Percentiles rank a stretch among this genome's conserved stretches.
These are phyloP conservation scores for Ametastegia equiseti DNA, from an alignment of 2,888 invertebrate species.

Conservation along the genomic window DNA sequence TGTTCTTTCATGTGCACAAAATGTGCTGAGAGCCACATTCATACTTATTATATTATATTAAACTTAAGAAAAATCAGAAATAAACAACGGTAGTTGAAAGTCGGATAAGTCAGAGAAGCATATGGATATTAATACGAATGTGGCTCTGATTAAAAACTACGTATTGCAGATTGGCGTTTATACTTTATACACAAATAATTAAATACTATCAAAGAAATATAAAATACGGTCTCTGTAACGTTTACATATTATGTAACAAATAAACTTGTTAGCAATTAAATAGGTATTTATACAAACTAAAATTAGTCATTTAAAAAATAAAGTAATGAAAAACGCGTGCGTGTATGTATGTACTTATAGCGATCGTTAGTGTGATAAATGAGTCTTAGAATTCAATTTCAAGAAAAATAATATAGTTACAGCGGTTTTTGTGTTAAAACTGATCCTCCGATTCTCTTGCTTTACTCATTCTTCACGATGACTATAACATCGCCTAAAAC, in stretches of 20 bases:
- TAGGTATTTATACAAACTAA: conserved; percentile 20
- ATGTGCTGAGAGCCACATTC: neutral
- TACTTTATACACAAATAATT: conserved; percentile 31
- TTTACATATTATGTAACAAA: conserved; percentile 32
- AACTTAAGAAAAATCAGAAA: neutral
- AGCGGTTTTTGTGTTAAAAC: neutral
- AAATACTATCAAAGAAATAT: conserved; percentile 21
- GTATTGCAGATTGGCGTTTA: conserved; percentile 33
- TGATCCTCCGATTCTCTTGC: neutral
- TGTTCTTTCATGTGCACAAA: neutral
- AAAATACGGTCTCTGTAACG: conserved; percentile 26
- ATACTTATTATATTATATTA: too few relatives aligned
- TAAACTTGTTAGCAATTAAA: conserved; percentile 16
- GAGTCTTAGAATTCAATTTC: neutral
- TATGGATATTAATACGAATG: conserved; percentile 8
- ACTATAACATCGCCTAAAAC: conserved; percentile 13
- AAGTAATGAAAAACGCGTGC: neutral
- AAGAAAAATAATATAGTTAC: conserved; percentile 8
- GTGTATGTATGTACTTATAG: conserved; percentile 18
- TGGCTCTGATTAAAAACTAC: conserved; percentile 35
- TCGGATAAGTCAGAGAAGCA: neutral
- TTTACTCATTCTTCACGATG: neutral
- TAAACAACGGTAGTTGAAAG: neutral
- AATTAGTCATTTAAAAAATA: neutral
- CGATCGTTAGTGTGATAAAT: conserved; percentile 17